Evolutionary conservation across 2,113 vertebrate species (phyloP).

Genomic region (Mormyrus lacerda): DNA sequence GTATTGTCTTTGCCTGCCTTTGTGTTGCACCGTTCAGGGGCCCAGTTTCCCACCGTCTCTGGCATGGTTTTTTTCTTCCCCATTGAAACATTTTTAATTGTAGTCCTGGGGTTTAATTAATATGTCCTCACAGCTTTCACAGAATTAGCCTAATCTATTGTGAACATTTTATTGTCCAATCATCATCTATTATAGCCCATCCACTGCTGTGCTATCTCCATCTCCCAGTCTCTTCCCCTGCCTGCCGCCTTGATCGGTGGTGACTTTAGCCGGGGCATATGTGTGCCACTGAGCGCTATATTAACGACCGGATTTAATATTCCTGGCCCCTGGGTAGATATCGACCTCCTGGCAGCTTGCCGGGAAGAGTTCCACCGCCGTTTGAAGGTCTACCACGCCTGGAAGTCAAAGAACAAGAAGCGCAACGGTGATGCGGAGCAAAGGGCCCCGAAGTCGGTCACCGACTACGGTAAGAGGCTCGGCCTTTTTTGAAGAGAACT

Average conservation of each 20-base stretch:
- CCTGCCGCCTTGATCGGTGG: not conserved
- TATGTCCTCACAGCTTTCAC: not conserved
- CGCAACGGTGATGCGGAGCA: slow-evolving; percentile 80
- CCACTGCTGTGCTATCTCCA: not conserved
- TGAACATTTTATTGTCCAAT: not conserved
- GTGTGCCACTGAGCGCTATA: not conserved
- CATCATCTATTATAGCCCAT: not conserved
- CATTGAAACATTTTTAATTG: not conserved
- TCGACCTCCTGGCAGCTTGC: slow-evolving; percentile 89
- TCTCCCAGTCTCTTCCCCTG: not conserved
- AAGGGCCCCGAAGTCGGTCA: slow-evolving; percentile 84
- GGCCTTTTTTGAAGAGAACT: not conserved
- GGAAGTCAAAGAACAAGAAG: slow-evolving; percentile 98
- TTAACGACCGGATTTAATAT: not conserved
- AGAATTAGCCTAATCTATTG: not conserved
- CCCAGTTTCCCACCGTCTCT: not conserved
- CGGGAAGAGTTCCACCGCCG: slow-evolving; percentile 95
- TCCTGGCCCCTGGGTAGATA: slow-evolving; percentile 63
- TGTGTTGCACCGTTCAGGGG: not conserved
- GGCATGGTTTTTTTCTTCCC: not conserved
- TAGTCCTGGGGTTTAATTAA: not conserved
- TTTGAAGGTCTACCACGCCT: slow-evolving; percentile 94
- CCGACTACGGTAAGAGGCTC: slow-evolving; percentile 77
- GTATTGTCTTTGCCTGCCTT: not conserved
- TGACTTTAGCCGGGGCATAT: not conserved